Conservation (phyloP, 2,888 invertebrate species). For the Callyntrura guangdongensis region DNA sequence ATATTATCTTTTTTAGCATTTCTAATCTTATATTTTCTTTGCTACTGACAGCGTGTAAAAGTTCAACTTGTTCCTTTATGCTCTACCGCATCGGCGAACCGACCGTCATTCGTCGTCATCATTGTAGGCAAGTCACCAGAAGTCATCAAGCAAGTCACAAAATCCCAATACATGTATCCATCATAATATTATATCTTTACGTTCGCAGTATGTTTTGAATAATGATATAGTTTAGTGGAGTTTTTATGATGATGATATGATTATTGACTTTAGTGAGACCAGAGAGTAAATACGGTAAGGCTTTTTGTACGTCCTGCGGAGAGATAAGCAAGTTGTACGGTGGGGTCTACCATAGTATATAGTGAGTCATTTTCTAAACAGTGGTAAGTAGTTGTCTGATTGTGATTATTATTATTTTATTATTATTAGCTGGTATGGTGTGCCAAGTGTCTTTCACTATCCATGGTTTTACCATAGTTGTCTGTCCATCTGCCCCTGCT, state of each 20-base stretch:
- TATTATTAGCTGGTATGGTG: not conserved
- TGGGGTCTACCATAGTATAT: not conserved
- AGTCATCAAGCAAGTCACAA: not conserved
- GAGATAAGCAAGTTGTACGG: not conserved
- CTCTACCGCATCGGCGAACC: not conserved
- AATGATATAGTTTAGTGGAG: slow-evolving; percentile 5
- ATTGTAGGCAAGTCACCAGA: not conserved
- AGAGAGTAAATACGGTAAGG: slow-evolving; percentile 21
- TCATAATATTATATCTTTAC: not conserved
- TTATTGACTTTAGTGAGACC: slow-evolving; percentile 8
- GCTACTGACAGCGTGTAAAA: not conserved
- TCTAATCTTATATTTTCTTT: not conserved
- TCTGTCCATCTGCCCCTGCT: too few relatives aligned
- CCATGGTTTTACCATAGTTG: too few relatives aligned
- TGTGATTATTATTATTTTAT: not conserved
- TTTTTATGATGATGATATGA: slow-evolving; percentile 6
- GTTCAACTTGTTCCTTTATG: not conserved
- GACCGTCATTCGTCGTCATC: not conserved
- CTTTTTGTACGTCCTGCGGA: not conserved
- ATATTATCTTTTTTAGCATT: not conserved
- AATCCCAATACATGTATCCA: not conserved
- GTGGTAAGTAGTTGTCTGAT: not conserved
- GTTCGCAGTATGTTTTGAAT: not conserved
- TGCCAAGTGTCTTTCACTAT: too few relatives aligned
- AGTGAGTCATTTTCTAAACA: slow-evolving; percentile 3